Base-by-base conservation (phyloP, 2,113 vertebrate genomes). In the Pseudorectes ferrugineus region DNA sequence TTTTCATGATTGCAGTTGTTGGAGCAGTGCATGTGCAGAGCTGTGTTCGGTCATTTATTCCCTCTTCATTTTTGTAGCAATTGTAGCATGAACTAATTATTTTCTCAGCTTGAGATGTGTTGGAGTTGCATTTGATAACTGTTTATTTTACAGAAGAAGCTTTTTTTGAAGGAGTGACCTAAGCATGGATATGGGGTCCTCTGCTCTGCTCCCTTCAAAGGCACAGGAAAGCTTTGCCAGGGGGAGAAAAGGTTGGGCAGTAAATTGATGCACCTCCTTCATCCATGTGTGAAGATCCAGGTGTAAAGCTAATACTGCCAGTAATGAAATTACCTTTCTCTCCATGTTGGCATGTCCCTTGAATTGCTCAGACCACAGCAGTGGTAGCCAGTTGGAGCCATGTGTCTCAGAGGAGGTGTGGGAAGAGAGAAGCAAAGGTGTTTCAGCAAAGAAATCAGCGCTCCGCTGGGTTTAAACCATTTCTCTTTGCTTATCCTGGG, bases 31-130 rank as follows among this genome's bases (percentile, higher is more conserved):
- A 19, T 43, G 36, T 66, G 82, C 89, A 71, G 43, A 79, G 61
- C 70, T 92, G 4, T 88, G 45, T 89, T 77, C 1, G n/a, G 80
- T 88, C 88, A 78, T 89, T 92, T 97, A 93, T 90, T 94, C 55
- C 45, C 24, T 68, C 91, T 84, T 75, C 81, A 77, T 94, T 96
- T 94, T 70, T 95, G 81, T 68, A 92, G 63, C 82, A 88, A 28
- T 93, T 77, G 67, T 96, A 92, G 63, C 86, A 72, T 72, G 65
- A 97, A 95, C 93, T 93, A 94, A 93, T 96, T 96, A 94, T 95
- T 96, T 97, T 94, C 92, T 95, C 92, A 88, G 89, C 80, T 92
- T 96, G 92, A 94, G 80, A 52, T 63, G 42, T 68, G 78, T 66
- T 73, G 54, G 61, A 88, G 85, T 88, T 81, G 63, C 9, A 1